phyloP scores from a whole-genome alignment of 64 coral and sea anemone species.

The Hydrozoanthus tunicans region DNA sequence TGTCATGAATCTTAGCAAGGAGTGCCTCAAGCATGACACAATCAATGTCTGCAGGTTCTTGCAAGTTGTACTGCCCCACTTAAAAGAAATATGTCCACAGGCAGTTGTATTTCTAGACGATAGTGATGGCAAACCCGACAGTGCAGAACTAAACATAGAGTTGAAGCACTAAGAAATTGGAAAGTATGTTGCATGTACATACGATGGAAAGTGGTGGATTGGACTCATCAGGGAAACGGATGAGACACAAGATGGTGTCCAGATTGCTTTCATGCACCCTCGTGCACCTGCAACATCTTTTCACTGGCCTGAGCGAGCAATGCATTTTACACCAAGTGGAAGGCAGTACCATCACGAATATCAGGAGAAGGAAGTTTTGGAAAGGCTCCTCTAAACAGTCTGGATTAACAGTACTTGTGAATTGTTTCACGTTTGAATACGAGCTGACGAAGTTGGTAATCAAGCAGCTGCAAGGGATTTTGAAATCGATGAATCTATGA shows the following conservation, averaged over 20 bases:
- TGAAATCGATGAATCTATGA: slow-evolving; percentile 63
- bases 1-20: slow-evolving; percentile 21
- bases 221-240: slow-evolving; percentile 46
- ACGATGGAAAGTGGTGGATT: slow-evolving; percentile 57
- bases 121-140: slow-evolving; percentile 38
- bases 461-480: slow-evolving; percentile 66
- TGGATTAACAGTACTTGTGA: background rate
- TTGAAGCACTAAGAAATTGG: slow-evolving; percentile 30
- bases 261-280: slow-evolving; percentile 49
- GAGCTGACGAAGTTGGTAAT: slow-evolving; percentile 54
- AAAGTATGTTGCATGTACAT: slow-evolving; percentile 39
- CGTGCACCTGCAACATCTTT: slow-evolving; percentile 43
- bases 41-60: background rate
- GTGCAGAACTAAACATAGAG: slow-evolving; percentile 37
- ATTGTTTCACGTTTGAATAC: slow-evolving; percentile 42
- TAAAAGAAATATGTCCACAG: background rate
- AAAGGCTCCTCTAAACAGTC: slow-evolving; percentile 2
- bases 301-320: slow-evolving; percentile 53
- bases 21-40: slow-evolving; percentile 5
- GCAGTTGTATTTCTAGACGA: slow-evolving; percentile 43
- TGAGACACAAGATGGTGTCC: slow-evolving; percentile 29
- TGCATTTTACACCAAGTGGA: slow-evolving; percentile 47
- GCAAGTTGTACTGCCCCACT: too few species aligned
- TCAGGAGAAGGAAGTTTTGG: slow-evolving; percentile 26
- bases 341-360: slow-evolving; percentile 23